Percentiles rank a stretch among this genome's conserved stretches.
These are phyloP conservation scores for Xiphorhynchus erythropygius DNA, from an alignment of 2,797 vertebrate genomes.

Conservation along the genomic window DNA sequence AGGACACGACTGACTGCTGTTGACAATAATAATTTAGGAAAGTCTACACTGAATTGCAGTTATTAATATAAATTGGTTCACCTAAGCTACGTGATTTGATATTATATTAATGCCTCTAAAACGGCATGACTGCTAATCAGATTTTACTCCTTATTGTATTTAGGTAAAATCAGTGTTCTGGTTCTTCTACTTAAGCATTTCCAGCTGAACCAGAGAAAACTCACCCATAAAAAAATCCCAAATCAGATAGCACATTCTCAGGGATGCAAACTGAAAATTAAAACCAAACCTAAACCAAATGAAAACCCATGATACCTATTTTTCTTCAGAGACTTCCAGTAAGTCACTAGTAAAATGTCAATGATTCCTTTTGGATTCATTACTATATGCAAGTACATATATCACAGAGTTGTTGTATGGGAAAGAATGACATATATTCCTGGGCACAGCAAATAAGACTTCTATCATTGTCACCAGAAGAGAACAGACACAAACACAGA, in stretches of 20 bases:
- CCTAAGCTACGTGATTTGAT: neutral
- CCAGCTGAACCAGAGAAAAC: constrained; percentile 3
- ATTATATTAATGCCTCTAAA: neutral
- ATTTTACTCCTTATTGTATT: neutral
- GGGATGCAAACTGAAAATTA: neutral
- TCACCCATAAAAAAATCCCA: neutral
- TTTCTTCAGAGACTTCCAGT: constrained; percentile 28
- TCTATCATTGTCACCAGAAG: constrained; percentile 16
- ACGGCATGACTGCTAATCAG: neutral
- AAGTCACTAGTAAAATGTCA: constrained; percentile 45
- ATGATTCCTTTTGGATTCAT: constrained; percentile 30
- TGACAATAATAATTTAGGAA: constrained; percentile 7
- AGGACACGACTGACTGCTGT: constrained; percentile 8
- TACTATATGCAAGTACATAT: neutral
- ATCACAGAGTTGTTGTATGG: constrained; percentile 17
- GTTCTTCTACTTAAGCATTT: constrained; percentile 2
- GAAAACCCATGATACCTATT: neutral
- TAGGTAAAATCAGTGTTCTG: neutral
- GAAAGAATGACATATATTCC: neutral
- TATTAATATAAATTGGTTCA: neutral
- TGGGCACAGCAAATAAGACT: constrained; percentile 1
- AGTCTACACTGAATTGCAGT: neutral
- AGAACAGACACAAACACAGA: neutral
- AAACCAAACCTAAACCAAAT: neutral
- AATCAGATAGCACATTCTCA: neutral